Conservation (phyloP, 2,888 invertebrate genomes). For the Acanthacorydalis orientalis region DNA sequence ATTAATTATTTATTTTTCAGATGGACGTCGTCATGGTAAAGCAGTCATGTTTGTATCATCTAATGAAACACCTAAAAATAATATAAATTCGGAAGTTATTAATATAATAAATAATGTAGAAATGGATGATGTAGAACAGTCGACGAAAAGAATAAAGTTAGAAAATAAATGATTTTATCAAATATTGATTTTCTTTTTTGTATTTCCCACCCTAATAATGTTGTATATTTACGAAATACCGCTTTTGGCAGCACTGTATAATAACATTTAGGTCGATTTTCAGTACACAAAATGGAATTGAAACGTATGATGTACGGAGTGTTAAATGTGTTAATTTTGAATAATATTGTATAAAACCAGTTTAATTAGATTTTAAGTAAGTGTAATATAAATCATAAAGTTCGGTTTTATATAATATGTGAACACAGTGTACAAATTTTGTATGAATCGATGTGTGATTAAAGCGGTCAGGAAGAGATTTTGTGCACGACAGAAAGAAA, state of each 20-base stretch:
- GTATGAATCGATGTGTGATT: no score
- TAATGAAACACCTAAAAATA: conserved; percentile 12
- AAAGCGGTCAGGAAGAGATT: no score
- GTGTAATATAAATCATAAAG: no score
- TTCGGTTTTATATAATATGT: no score
- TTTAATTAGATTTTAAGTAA: no score
- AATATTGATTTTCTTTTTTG: not conserved
- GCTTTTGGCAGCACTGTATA: conserved; percentile 3
- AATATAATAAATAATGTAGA: not conserved
- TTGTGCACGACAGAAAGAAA: no score
- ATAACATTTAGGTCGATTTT: not conserved
- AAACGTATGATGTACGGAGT: not conserved
- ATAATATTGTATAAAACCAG: no score
- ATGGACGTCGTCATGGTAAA: conserved; percentile 32
- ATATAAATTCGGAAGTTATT: conserved; percentile 12
- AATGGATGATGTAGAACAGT: conserved; percentile 15
- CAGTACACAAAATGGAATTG: not conserved
- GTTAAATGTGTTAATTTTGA: not conserved
- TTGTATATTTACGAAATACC: not conserved
- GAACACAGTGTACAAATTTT: no score
- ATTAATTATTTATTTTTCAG: conserved; percentile 17
- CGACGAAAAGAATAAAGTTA: conserved; percentile 13
- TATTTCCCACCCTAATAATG: not conserved
- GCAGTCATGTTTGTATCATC: conserved; percentile 30
- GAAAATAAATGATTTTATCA: conserved; percentile 4